These are phyloP conservation scores for Misgurnus anguillicaudatus DNA, from an alignment of 2,113 vertebrate species.

Conservation along the genomic window DNA sequence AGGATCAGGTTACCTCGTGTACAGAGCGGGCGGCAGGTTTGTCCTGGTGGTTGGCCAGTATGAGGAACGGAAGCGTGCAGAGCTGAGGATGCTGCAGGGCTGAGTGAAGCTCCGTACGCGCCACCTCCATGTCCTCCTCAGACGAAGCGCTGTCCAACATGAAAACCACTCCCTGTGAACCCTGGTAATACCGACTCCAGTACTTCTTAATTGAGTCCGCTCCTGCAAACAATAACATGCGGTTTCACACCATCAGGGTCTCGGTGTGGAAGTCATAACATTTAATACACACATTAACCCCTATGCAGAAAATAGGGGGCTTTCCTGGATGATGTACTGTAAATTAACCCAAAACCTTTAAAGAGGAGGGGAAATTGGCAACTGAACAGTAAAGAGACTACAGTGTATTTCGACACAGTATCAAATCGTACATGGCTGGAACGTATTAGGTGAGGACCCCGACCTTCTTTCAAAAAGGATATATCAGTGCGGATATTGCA, in stretches of 20 bases:
- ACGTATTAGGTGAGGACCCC: constrained; percentile 34
- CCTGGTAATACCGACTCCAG: constrained; percentile 92
- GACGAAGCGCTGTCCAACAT: constrained; percentile 89
- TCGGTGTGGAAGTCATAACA: constrained; percentile 28
- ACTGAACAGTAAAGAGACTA: not conserved
- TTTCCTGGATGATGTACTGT: not conserved
- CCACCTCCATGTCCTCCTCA: constrained; percentile 86
- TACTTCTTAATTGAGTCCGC: constrained; percentile 83
- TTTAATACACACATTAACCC: constrained; percentile 16
- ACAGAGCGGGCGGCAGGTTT: constrained; percentile 85
- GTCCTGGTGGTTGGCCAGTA: constrained; percentile 91
- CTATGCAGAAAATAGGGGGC: not conserved
- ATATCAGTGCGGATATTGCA: constrained; percentile 48
- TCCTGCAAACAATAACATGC: constrained; percentile 43
- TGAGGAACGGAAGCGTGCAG: constrained; percentile 89
- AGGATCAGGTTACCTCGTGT: constrained; percentile 79
- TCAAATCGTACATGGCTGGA: constrained; percentile 39
- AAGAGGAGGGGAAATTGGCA: constrained; percentile 28
- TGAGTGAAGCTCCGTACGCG: constrained; percentile 86
- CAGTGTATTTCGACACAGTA: constrained; percentile 28
- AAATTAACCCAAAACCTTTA: not conserved
- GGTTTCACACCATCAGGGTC: constrained; percentile 9
- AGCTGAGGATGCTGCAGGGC: constrained; percentile 89
- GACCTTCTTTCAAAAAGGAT: constrained; percentile 39
- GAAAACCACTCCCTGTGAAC: constrained; percentile 89